phyloP scores from a whole-genome alignment of 2,797 vertebrate genomes.

The Myiotriccus ornatus region DNA sequence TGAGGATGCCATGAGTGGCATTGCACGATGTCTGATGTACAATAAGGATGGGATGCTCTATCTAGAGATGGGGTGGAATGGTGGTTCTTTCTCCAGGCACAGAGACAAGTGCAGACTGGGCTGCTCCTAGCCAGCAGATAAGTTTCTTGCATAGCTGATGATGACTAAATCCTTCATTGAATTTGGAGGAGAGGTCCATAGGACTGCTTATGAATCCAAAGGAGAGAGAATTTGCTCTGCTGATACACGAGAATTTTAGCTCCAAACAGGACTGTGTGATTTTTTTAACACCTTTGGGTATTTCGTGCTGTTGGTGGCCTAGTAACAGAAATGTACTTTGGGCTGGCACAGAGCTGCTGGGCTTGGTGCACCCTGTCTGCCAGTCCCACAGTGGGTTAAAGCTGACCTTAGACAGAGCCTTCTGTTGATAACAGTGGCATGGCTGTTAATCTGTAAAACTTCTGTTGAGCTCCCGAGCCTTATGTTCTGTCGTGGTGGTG shows the following conservation, averaged over 20 bases:
- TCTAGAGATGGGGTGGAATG: accelerated
- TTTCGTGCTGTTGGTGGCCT: not conserved
- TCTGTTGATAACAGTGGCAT: accelerated
- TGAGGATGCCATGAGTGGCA: not conserved
- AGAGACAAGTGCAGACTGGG: not conserved
- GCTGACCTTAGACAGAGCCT: not conserved
- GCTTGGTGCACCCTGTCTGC: not conserved
- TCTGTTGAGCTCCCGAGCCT: not conserved
- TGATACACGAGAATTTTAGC: not conserved
- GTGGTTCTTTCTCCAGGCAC: not conserved
- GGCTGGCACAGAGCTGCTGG: accelerated
- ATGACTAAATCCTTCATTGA: not conserved
- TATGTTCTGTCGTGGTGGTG: not conserved
- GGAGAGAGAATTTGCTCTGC: not conserved
- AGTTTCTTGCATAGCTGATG: not conserved
- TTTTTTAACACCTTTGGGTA: not conserved
- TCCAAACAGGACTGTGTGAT: not conserved
- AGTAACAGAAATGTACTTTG: not conserved
- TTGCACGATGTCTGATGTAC: not conserved
- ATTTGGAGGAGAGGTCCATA: not conserved
- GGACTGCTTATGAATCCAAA: not conserved
- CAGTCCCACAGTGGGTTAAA: not conserved
- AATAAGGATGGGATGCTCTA: not conserved
- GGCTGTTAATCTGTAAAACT: not conserved
- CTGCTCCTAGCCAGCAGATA: not conserved